Conservation (phyloP, 2,797 vertebrate species). For the Esox masquinongy region DNA sequence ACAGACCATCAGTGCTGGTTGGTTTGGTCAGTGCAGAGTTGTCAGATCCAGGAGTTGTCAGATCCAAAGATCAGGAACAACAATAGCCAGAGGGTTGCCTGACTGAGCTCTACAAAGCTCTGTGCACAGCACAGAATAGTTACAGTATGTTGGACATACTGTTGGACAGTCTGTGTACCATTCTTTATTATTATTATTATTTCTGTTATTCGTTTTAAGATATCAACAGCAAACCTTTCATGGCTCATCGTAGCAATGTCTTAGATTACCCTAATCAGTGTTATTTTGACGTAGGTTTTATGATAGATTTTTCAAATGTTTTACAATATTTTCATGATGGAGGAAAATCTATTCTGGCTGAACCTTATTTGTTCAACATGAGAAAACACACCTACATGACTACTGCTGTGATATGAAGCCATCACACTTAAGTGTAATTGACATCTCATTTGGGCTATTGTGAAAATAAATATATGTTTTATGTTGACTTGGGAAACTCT, state of each 20-base stretch:
- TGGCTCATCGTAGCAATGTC: no score
- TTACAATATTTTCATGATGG: no score
- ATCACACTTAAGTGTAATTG: conserved; percentile 72
- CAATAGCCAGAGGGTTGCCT: conserved; percentile 18
- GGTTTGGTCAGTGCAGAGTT: conserved; percentile 53
- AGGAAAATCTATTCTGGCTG: no score
- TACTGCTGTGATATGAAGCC: conserved; percentile 44
- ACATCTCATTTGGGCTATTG: conserved; percentile 56
- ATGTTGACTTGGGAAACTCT: conserved; percentile 63
- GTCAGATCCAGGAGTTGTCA: conserved; percentile 53
- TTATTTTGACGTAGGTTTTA: no score
- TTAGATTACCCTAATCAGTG: no score
- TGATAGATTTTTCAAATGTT: no score
- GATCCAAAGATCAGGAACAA: conserved; percentile 41
- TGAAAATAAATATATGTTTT: conserved; percentile 70
- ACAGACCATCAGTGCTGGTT: conserved; percentile 35
- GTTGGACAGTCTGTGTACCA: not conserved
- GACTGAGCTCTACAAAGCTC: conserved; percentile 26
- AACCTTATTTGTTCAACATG: no score
- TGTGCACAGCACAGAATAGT: conserved; percentile 9
- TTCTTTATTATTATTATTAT: no score
- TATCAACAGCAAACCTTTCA: no score
- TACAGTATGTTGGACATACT: conserved; percentile 9
- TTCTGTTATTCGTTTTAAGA: no score
- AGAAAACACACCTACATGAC: no score